Conservation (phyloP, 1,140 invertebrate genomes). For the Zaprionus ornatus region DNA sequence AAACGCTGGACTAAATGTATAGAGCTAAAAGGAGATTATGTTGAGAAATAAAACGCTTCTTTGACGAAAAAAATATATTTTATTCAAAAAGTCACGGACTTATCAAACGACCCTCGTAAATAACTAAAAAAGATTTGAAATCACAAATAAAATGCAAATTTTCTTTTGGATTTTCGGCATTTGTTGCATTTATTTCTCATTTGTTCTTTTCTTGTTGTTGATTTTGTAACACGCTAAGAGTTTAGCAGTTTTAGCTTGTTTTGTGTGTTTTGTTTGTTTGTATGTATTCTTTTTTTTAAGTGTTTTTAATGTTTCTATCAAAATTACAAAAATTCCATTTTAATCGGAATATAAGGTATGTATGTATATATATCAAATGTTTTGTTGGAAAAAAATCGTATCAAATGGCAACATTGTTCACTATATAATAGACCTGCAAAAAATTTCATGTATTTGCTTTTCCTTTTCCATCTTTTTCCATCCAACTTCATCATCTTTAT, state of each 20-base stretch:
- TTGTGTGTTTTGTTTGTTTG: constrained; percentile 31
- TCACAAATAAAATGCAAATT: not conserved
- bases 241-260: constrained; percentile 24
- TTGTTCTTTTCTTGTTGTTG: constrained; percentile 41
- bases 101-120: too few relatives aligned
- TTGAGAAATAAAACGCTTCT: too few relatives aligned
- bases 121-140: not conserved
- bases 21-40: too few relatives aligned
- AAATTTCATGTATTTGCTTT: constrained; percentile 61
- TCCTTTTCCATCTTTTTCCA: constrained; percentile 2
- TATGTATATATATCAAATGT: constrained; percentile 75
- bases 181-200: constrained; percentile 70
- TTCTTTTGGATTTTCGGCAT: constrained; percentile 47
- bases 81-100: too few relatives aligned
- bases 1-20: too few relatives aligned
- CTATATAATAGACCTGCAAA: constrained; percentile 80
- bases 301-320: constrained; percentile 78
- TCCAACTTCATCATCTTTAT: too few relatives aligned
- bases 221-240: constrained; percentile 24
- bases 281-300: constrained; percentile 43
- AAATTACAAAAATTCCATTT: constrained; percentile 80
- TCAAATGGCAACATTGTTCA: constrained; percentile 81
- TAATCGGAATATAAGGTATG: constrained; percentile 77
- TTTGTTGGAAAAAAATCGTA: constrained; percentile 74
- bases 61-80: too few relatives aligned